Evolutionary conservation across 2,113 vertebrate species (phyloP), one percentile per base, ranked within the genome.

Genomic region (Silurus meridionalis): DNA sequence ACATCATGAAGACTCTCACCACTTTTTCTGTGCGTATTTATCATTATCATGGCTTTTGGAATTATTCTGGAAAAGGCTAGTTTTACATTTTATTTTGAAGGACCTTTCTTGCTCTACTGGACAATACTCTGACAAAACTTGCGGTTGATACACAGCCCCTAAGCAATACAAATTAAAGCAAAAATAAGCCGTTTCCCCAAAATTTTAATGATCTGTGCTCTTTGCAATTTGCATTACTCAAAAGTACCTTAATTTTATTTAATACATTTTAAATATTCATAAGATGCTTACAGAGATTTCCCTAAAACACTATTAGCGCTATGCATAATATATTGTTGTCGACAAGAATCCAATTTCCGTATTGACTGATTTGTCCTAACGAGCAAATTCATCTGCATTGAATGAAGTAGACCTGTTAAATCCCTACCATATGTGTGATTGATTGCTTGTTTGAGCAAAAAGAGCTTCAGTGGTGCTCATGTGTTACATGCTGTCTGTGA

Each of bases 391-490:
- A 78, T 21, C 83, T 85, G 72, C 46, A 55, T 64, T 53, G 50
- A 78, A 85, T 85, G 60, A 85, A 66, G 9, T 8, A 48, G 48
- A 28, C 60, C 25, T 60, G 25, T 77, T 53, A 78, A 63, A 85
- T 85, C 46, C 50, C 37, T 37, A 55, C 74, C 83, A 85, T 78
- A 78, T 85, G 74, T 78, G 72, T 2, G 46, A 78, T 78, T 53
- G 74, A 66, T 85, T 77, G 55, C 64, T 75, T 77, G 23, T 79
- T 78, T 53, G 46, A 85, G 37, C 72, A 21, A 25, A 84, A 15
- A 8, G 83, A 46, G 60, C 57, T 53, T 14, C 50, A 67, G 72
- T 19, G 23, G 8, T 63, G 83, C 67, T 83, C 55, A 2, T 72
- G 82, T 83, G 82, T 37, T 52, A 21, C 63, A 67, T 15, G 1